Base-by-base conservation (phyloP, 2,797 vertebrate species). In the Pangasius djambal region DNA sequence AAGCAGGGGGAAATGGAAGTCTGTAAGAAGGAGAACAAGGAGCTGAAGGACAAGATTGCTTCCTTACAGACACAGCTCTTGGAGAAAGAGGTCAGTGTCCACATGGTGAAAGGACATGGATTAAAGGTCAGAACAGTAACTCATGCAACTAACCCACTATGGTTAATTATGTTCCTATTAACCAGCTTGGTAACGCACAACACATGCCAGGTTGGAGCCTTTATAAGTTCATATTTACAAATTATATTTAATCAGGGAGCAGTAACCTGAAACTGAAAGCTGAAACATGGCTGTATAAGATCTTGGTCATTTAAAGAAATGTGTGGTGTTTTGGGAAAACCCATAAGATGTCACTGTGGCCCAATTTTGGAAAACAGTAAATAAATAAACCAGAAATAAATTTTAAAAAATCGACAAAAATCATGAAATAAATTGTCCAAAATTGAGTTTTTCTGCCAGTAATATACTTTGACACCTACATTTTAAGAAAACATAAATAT, bases 11-110 rank as follows among this genome's bases (percentile, higher is more conserved):
- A 99, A 95, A 93, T 97, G 86, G 97, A 98, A 91, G 96, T 95
- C 65, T 97, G 97, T 93, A 97, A 97, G 93, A 98, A 97, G 93
- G 98, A 99, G 95, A 99, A 99, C 95, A 97, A 97, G 92, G 96
- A 98, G 67, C 93, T 99, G 88, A 99, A 98, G 94, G 97, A 98
- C 89, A 98, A 96, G 91, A 96, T 99, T 74, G 96, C 96, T 88
- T 95, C 94, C 91, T 95, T 98, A 91, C 97, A 98, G 94, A 95
- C 97, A 88, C 97, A 97, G 88, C 93, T 97, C 85, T 96, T 96
- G 57, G 97, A 98, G 83, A 97, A 95, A 95, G 98, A 99, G 97
- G 98, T 99, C 91, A 96, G 97, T 96, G 63, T 90, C 57, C 37
- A 34, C 37, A 34, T 28, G 61, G 22, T 87, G 31, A 77, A 78